These are phyloP conservation scores for Trachemys scripta DNA, from an alignment of 2,113 vertebrate genomes.

Conservation along the genomic window DNA sequence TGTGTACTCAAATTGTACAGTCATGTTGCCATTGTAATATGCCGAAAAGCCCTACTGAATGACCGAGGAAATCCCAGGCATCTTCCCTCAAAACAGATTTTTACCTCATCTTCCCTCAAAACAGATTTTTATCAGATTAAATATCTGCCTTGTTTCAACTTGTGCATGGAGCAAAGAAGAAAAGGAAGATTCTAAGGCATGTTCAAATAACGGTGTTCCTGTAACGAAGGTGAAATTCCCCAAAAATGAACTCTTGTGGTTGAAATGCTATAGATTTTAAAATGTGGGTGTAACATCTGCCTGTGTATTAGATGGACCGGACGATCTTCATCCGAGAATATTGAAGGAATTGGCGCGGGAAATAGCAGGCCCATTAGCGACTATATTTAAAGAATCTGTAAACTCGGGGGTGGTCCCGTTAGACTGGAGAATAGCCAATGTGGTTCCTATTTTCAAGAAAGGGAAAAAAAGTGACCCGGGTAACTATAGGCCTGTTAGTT, in stretches of 20 bases:
- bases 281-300: not conserved
- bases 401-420: no score
- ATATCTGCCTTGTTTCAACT: not conserved
- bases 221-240: not conserved
- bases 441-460: no score
- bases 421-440: no score
- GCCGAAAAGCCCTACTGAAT: not conserved
- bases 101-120: not conserved
- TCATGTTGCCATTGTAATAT: not conserved
- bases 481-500: no score
- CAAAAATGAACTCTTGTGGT: not conserved
- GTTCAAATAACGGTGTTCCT: not conserved
- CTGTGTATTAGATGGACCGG: not conserved
- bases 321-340: no score
- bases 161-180: not conserved
- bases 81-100: not conserved
- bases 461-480: no score
- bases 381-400: no score
- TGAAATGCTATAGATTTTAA: not conserved
- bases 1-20: not conserved
- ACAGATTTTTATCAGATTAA: not conserved
- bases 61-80: not conserved
- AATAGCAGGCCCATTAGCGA: no score
- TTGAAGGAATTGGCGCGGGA: no score
- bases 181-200: not conserved